These are phyloP conservation scores for Diadophis punctatus DNA, from an alignment of 2,113 vertebrate species.

Conservation along the genomic window DNA sequence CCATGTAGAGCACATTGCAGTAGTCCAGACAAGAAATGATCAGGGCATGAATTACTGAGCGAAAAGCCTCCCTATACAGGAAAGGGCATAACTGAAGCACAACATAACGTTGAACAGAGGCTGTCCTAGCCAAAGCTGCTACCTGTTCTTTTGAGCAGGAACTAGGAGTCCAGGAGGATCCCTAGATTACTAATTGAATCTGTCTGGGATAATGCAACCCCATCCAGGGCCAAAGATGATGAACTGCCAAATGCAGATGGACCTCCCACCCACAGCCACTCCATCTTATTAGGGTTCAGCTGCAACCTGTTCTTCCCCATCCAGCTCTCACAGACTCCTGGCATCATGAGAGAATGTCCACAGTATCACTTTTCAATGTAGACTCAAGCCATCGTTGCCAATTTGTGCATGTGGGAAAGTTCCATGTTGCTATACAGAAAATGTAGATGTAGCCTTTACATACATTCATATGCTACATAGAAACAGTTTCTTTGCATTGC, in stretches of 20 bases:
- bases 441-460: conserved; percentile 13
- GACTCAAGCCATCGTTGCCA: conserved; percentile 2
- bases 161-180: neutral
- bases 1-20: neutral
- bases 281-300: neutral
- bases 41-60: neutral
- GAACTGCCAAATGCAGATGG: neutral
- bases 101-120: neutral
- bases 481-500: conserved; percentile 13
- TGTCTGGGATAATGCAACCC: neutral
- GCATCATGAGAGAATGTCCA: neutral
- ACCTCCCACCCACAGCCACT: neutral
- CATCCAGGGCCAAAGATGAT: neutral
- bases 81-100: neutral
- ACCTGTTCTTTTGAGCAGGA: neutral
- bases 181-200: neutral
- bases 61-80: neutral
- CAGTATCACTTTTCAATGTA: neutral
- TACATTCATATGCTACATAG: neutral
- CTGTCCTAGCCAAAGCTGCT: neutral
- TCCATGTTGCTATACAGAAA: neutral
- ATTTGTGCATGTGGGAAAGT: conserved; percentile 5
- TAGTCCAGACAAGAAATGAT: neutral
- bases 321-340: neutral
- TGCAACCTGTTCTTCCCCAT: neutral